A percentile compares a stretch with the other conserved stretches of the same genome.
Conservation (phyloP, 2,113 vertebrate species). For the Eidolon helvum region DNA sequence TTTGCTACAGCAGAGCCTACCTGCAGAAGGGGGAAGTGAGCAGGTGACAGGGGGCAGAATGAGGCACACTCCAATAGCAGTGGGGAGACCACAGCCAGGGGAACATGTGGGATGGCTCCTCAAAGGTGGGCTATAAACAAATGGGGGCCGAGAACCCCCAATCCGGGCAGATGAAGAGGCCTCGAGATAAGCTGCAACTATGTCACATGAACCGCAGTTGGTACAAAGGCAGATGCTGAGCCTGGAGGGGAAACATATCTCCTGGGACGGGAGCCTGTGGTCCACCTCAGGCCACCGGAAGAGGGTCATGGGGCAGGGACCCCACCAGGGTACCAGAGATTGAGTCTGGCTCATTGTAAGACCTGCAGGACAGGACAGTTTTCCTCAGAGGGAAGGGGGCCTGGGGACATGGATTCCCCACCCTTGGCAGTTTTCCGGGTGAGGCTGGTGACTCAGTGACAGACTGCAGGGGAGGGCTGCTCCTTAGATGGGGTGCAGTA, state of each 20-base stretch:
- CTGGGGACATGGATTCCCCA: fast-evolving
- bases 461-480: background rate
- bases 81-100: background rate
- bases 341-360: background rate
- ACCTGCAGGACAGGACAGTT: background rate
- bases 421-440: too few relatives aligned
- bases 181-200: background rate
- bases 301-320: too few relatives aligned
- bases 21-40: background rate
- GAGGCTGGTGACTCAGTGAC: fast-evolving
- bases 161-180: background rate
- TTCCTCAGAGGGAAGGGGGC: background rate
- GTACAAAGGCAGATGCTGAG: background rate
- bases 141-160: background rate
- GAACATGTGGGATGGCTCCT: too few relatives aligned
- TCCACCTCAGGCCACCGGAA: background rate
- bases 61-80: background rate
- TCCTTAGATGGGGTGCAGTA: too few relatives aligned
- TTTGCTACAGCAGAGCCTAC: background rate
- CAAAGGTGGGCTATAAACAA: background rate
- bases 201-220: background rate
- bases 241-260: background rate
- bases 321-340: background rate
- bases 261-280: background rate
- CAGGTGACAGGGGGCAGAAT: background rate